Conservation (phyloP, 2,888 invertebrate genomes). For the Dromius quadrimaculatus region DNA sequence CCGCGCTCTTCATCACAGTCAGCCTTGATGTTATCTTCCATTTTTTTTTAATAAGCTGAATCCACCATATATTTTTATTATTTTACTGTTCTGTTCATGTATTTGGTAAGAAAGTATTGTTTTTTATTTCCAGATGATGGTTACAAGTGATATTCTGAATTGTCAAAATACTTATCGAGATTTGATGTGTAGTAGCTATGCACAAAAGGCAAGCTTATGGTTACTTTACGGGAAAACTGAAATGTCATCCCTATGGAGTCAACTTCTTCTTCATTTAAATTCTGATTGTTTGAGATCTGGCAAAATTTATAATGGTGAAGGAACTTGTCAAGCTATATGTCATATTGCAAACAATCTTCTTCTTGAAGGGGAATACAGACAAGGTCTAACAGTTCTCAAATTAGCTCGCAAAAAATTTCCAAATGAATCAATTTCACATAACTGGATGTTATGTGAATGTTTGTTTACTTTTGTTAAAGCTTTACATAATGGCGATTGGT, state of each 20-base stretch:
- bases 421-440: constrained; percentile 71
- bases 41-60: too few species aligned
- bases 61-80: too few species aligned
- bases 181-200: constrained; percentile 82
- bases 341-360: constrained; percentile 73
- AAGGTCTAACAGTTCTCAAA: constrained; percentile 71
- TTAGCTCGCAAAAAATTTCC: constrained; percentile 76
- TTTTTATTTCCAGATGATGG: constrained; percentile 79
- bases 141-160: constrained; percentile 87
- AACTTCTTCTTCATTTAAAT: constrained; percentile 82
- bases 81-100: too few species aligned
- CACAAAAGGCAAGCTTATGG: constrained; percentile 89
- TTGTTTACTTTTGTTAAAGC: constrained; percentile 68
- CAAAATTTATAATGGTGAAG: constrained; percentile 73
- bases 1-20: too few species aligned
- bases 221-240: constrained; percentile 88
- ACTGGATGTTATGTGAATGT: constrained; percentile 79
- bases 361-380: constrained; percentile 70
- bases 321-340: constrained; percentile 78
- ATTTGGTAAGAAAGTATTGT: too few species aligned
- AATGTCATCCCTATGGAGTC: constrained; percentile 84
- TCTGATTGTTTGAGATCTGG: constrained; percentile 70
- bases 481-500: constrained; percentile 73
- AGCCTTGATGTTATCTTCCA: too few species aligned
- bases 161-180: constrained; percentile 87